phyloP scores from a whole-genome alignment of 2,113 vertebrate genomes.

The Pyrgilauda ruficollis region DNA sequence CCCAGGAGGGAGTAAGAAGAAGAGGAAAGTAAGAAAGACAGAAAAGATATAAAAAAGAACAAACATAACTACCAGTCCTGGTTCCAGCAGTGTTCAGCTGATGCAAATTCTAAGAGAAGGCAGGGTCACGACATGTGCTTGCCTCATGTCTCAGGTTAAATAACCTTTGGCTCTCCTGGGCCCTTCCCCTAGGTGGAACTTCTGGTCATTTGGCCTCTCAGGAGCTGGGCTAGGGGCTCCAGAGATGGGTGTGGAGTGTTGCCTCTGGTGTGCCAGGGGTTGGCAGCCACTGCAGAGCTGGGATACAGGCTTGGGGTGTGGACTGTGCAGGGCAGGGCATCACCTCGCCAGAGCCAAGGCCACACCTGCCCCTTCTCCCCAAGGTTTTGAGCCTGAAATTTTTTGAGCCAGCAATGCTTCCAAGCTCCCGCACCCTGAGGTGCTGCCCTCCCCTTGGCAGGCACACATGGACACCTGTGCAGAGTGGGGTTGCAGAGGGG shows the following conservation, averaged over 20 bases:
- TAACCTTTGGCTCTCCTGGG: background rate
- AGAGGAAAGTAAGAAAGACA: background rate
- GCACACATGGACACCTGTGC: accelerated
- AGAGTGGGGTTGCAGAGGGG: accelerated
- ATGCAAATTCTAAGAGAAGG: background rate
- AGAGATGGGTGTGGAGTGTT: background rate
- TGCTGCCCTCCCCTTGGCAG: background rate
- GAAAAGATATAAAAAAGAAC: background rate
- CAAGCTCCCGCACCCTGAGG: background rate
- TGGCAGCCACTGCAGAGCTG: background rate
- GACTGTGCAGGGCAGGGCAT: background rate
- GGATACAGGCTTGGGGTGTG: background rate
- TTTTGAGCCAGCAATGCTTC: accelerated
- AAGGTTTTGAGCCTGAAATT: accelerated
- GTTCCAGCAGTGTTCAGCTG: background rate
- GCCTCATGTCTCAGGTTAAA: background rate
- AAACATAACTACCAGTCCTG: background rate
- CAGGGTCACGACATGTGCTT: too few relatives aligned
- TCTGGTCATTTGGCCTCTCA: background rate
- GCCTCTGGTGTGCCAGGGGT: background rate
- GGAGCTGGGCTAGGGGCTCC: background rate
- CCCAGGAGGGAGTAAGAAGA: background rate
- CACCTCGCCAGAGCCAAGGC: background rate
- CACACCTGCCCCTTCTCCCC: background rate
- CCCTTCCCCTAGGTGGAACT: background rate